Evolutionary conservation across 1,140 invertebrate species (phyloP), one percentile per base, ranked within the genome.

Genomic region (Pseudachorutes palmiensis): DNA sequence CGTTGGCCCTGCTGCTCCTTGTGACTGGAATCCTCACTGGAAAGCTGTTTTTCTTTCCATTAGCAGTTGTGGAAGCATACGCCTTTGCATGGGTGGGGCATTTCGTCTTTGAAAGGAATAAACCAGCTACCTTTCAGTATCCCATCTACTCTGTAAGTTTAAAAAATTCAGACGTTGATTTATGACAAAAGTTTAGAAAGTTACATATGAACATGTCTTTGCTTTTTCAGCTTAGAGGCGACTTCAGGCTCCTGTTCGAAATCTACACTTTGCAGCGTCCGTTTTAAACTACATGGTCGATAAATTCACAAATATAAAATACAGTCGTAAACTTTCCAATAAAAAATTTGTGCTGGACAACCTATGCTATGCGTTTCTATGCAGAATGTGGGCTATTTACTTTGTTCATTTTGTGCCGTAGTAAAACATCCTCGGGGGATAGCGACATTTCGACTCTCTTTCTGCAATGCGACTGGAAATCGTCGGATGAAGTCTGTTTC

Each of bases 81-180:
- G 62, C 32, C 9, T 70, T 74, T 9, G 74, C 74, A 9, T 74
- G 74, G 74, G 30, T 72, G 24, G 72, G 72, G 31, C 74, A 74
- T 58, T 74, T 74, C 29, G 62, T 67, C 41, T 72, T 74, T 64
- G 74, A 74, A 57, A 70, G 67, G 57, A 74, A 74, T 45, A 74
- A 72, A 57, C 74, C 74, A 28, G 74, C 74, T 1, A 74, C 74
- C 0, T 74, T 74, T 32, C 66, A 70, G 32, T 68, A 74, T 68
- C 74, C 74, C 1, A 30, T 74, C 51, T 71, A 73, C 51, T 74
- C 72, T 0, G 72, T 73, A 69, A 69, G 63, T 41, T 24, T 22
- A 55, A 55, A 55, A 45, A 33, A 31, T 36, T 30, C 2, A 51
- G 9, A 49, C 5, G 16, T 33, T 5, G 12, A 2, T 45, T 49